Conservation (phyloP, 2,888 invertebrate genomes). For the Parapristionchus giblindavisi region DNA sequence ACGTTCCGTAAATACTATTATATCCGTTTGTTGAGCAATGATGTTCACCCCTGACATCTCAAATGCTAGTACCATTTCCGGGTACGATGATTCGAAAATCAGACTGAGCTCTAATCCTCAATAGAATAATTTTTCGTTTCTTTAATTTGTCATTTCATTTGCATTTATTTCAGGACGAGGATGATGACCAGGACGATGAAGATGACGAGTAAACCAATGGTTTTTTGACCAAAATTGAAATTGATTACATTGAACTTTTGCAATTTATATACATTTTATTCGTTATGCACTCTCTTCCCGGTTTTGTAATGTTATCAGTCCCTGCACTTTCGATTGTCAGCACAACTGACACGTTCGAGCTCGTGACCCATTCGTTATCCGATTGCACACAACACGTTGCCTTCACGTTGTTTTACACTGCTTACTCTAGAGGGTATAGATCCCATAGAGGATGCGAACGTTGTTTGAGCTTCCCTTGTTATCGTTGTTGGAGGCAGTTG, state of each 20-base stretch:
- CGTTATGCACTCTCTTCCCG: conserved; percentile 12
- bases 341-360: conserved; percentile 18
- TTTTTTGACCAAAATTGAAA: not conserved
- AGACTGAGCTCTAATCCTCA: not conserved
- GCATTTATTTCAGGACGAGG: conserved; percentile 40
- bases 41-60: conserved; percentile 22
- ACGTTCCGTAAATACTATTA: not conserved
- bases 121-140: not conserved
- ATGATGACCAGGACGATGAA: conserved; percentile 42
- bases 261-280: conserved; percentile 22
- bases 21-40: conserved; percentile 9
- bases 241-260: conserved; percentile 31
- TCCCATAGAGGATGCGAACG: conserved; percentile 14
- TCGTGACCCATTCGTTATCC: conserved; percentile 28
- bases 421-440: conserved; percentile 16
- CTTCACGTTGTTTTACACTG: conserved; percentile 27
- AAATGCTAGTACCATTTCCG: conserved; percentile 9
- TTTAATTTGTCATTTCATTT: not conserved
- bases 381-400: conserved; percentile 27
- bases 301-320: conserved; percentile 28
- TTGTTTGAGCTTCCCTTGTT: conserved; percentile 30
- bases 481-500: conserved; percentile 31
- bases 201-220: conserved; percentile 41
- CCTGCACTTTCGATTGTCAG: conserved; percentile 29
- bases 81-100: conserved; percentile 17